phyloP scores from a whole-genome alignment of 2,888 invertebrate genomes.

The Archips xylosteana region DNA sequence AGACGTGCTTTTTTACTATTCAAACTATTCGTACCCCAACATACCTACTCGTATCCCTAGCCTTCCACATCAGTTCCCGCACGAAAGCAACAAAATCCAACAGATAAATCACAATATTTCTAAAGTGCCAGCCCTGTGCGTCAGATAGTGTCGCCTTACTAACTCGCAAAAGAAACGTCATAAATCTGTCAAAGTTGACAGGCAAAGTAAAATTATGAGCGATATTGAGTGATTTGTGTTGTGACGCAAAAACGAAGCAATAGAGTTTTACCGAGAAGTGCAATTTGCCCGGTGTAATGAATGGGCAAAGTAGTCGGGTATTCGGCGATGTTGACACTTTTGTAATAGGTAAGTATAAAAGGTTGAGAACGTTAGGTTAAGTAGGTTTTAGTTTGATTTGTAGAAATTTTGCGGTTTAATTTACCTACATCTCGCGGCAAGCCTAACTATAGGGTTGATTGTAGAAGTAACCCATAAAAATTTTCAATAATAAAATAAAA shows the following conservation, averaged over 20 bases:
- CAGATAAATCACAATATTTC: slow-evolving; percentile 18
- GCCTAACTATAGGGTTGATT: no score
- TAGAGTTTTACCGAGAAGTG: slow-evolving; percentile 21
- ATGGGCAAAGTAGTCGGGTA: slow-evolving; percentile 1
- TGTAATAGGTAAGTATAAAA: not conserved
- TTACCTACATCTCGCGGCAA: no score
- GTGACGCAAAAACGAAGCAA: slow-evolving; percentile 32
- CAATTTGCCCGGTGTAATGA: slow-evolving; percentile 14
- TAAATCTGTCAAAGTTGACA: slow-evolving; percentile 77
- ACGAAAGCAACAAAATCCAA: not conserved
- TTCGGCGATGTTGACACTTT: not conserved
- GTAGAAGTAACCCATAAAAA: no score
- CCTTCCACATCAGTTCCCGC: not conserved
- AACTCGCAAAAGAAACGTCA: slow-evolving; percentile 74
- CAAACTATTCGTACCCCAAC: not conserved
- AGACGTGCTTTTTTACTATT: not conserved
- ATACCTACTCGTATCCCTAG: not conserved
- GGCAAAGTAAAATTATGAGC: slow-evolving; percentile 70
- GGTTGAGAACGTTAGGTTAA: not conserved
- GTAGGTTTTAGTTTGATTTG: no score
- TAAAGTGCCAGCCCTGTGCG: slow-evolving; percentile 30
- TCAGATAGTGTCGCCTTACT: slow-evolving; percentile 42
- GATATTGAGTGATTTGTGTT: slow-evolving; percentile 75
- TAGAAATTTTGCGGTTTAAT: no score
- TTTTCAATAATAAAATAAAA: no score